These are phyloP conservation scores for Osmerus eperlanus DNA, from an alignment of 2,113 vertebrate species.

Conservation along the genomic window DNA sequence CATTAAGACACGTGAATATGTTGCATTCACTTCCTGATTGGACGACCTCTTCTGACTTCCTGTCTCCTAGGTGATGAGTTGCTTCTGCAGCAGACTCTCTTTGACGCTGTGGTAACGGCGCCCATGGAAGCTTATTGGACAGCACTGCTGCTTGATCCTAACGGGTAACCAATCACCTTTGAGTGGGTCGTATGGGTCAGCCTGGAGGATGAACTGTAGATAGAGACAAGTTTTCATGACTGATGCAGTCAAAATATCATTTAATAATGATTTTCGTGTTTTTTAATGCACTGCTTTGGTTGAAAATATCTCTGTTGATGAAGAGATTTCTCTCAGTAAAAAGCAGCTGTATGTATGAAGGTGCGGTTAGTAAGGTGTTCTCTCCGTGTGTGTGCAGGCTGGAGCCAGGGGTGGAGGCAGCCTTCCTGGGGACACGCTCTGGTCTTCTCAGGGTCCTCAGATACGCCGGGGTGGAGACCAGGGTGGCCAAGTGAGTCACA, in stretches of 20 bases:
- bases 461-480: constrained; percentile 81
- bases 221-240: no score
- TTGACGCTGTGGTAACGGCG: constrained; percentile 92
- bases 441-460: constrained; percentile 81
- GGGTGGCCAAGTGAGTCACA: constrained; percentile 80
- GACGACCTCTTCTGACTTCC: neutral
- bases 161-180: constrained; percentile 58
- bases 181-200: no score
- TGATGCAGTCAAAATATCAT: no score
- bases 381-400: constrained; percentile 57
- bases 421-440: constrained; percentile 88
- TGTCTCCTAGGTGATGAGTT: constrained; percentile 82
- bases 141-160: constrained; percentile 78
- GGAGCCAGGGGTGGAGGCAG: constrained; percentile 77
- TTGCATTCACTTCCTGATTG: no score
- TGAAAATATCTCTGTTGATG: neutral
- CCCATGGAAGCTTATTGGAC: constrained; percentile 97
- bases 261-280: no score
- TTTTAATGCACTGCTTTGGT: neutral
- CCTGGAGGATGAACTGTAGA: no score
- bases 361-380: neutral
- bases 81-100: constrained; percentile 83
- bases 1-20: no score
- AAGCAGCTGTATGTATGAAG: neutral
- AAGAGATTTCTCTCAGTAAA: neutral